Evolutionary conservation across 1,140 invertebrate species (phyloP), one percentile per base, ranked within the genome.

Genomic region (Lepidotrigona ventralis): DNA sequence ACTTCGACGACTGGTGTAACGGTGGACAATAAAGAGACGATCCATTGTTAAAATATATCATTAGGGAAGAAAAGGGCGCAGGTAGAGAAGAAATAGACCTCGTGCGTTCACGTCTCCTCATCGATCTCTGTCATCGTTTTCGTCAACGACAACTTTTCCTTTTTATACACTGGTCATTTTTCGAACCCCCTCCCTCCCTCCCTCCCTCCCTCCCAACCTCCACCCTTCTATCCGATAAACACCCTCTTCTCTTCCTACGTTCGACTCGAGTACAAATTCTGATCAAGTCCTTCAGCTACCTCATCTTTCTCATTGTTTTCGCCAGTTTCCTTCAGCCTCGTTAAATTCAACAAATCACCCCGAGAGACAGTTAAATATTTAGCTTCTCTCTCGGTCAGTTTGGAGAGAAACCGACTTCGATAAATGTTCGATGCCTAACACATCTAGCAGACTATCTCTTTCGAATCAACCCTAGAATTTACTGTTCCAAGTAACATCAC

Each of bases 361-460:
- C 90, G 88, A 93, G 88, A 93, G 88, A 91, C 91, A 89, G 91
- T 92, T 89, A 91, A 81, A 85, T 86, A 74, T 23, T 91, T 90
- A 85, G 83, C 58, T 76, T 79, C 33, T 60, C 71, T 84, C n/a
- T 60, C 39, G 56, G 63, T 81, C 90, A 92, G 89, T 91, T 90
- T 91, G 91, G 90, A 93, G 90, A 93, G 92, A 93, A 92, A 94
- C 88, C 92, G 90, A 91, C 91, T 90, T 93, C 90, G 92, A 92
- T 91, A 90, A 60, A 93, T 92, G 91, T 91, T 90, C 89, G 91
- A 93, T n/a, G 86, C 90, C 92, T 93, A 93, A 90, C 87, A 90
- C 87, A 81, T 82, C 91, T 92, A 94, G 90, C 82, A 89, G 86
- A 91, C 90, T 93, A 93, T 80, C 87, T 8, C 63, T 29, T 78